Conservation (phyloP, 2,797 vertebrate genomes). For the Prunella strophiata region DNA sequence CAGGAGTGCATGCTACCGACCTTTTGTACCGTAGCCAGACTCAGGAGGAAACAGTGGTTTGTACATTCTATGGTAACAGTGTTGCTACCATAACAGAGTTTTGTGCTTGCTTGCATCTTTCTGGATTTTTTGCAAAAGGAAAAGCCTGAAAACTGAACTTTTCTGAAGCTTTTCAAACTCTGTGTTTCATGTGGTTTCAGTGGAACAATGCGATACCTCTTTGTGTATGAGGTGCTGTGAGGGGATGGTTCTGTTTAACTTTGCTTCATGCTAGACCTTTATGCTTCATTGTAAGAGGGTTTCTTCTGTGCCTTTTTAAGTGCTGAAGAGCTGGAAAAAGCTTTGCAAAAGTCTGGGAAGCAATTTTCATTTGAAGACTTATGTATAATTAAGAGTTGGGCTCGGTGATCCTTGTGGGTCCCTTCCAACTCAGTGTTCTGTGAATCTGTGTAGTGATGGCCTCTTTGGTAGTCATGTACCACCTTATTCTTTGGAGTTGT, state of each 20-base stretch:
- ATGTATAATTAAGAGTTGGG: neutral
- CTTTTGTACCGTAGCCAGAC: neutral
- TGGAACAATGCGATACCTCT: neutral
- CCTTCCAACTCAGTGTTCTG: neutral
- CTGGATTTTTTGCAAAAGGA: neutral
- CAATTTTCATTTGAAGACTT: neutral
- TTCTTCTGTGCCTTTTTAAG: neutral
- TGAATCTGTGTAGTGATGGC: neutral
- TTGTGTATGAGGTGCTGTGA: neutral
- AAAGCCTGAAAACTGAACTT: neutral
- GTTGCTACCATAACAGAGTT: neutral
- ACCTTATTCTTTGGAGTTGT: neutral
- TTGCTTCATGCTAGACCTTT: neutral
- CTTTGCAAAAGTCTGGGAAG: neutral
- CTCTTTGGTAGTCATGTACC: neutral
- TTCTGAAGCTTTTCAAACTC: neutral
- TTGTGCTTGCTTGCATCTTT: neutral
- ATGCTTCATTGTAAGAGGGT: neutral
- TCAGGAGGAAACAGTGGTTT: neutral
- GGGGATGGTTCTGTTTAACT: neutral
- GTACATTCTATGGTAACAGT: neutral
- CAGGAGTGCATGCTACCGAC: fast-evolving
- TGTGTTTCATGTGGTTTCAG: neutral
- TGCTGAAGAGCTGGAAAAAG: neutral
- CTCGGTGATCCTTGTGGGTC: neutral